phyloP scores from a whole-genome alignment of 2,888 invertebrate species.

The Leucoptera coffeella region DNA sequence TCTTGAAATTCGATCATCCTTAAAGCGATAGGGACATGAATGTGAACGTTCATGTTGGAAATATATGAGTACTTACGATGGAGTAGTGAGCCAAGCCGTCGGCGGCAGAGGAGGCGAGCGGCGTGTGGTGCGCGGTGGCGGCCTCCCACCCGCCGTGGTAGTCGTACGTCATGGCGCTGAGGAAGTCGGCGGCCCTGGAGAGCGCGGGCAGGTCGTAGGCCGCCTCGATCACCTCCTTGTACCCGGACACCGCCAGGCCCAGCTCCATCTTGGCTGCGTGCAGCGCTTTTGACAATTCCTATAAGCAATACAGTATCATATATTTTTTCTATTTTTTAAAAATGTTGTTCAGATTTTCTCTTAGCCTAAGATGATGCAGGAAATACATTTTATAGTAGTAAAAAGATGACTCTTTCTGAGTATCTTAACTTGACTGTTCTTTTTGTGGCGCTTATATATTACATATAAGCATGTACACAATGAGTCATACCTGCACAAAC shows the following conservation, averaged over 20 bases:
- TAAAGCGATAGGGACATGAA: too few species aligned
- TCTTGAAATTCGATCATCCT: too few species aligned
- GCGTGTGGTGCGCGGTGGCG: constrained; percentile 75
- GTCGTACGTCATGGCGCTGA: constrained; percentile 84
- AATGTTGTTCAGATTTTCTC: too few species aligned
- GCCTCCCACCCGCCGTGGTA: constrained; percentile 88
- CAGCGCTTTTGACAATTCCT: constrained; percentile 63
- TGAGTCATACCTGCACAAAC: constrained; percentile 62
- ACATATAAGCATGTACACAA: too few species aligned
- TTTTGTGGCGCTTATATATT: too few species aligned
- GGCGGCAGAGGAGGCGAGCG: constrained; percentile 58
- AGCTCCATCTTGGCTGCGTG: constrained; percentile 64
- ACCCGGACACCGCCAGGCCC: constrained; percentile 81
- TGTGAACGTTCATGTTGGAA: too few species aligned
- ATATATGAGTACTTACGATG: too few species aligned
- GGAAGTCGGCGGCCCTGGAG: constrained; percentile 66
- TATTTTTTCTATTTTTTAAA: too few species aligned
- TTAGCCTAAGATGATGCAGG: too few species aligned
- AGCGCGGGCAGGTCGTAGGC: constrained; percentile 75
- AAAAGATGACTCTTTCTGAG: too few species aligned
- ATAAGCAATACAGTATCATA: constrained; percentile 6
- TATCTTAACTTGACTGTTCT: too few species aligned
- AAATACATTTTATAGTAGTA: too few species aligned
- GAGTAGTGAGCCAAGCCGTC: constrained; percentile 73
- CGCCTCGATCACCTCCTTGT: constrained; percentile 81